Evolutionary conservation across 2,888 invertebrate genomes (phyloP), one percentile per base, ranked within the genome.

Genomic region (Vanessa cardui): DNA sequence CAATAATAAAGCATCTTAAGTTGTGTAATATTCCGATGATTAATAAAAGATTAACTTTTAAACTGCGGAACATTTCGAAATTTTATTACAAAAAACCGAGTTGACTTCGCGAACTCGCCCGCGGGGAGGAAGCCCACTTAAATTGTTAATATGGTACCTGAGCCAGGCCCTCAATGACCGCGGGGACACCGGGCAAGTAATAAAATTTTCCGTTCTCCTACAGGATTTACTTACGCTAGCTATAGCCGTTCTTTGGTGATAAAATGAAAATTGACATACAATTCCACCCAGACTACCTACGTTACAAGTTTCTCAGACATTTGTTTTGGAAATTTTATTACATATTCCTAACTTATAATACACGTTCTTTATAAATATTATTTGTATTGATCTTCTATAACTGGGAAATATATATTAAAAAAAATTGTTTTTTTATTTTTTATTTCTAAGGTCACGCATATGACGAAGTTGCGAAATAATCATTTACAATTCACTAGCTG

Each of bases 231-330:
- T 47, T 63, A 63, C 47, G 52, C 33, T 44, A 54, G 54, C 31
- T 46, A 58, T 26, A 26, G 26, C 58, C 16, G 47, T 49, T 54
- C 59, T 63, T 33, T 64, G n/a, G 52, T 20, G 31, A 21, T 50
- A 21, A 68, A 60, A 68, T 64, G 64, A 64, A 64, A 64, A 68
- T 60, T 68, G 68, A 68, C 64, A 64, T 64, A 64, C 54, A 63
- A 64, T 68, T 61, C 64, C 49, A 26, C 26, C 47, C 60, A 49
- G 64, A 68, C 60, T 60, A 44, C 39, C 18, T 49, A 33, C 45
- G 52, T 21, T 56, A 39, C 52, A 33, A 44, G 26, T 45, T 33
- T 50, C 45, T 59, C 52, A 59, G 31, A 60, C 56, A 46, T 45
- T 44, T 52, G 59, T 52, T 31, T 59, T 3, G 50, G 59, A 65